Conservation (phyloP, 2,113 vertebrate genomes). For the Callospermophilus lateralis region DNA sequence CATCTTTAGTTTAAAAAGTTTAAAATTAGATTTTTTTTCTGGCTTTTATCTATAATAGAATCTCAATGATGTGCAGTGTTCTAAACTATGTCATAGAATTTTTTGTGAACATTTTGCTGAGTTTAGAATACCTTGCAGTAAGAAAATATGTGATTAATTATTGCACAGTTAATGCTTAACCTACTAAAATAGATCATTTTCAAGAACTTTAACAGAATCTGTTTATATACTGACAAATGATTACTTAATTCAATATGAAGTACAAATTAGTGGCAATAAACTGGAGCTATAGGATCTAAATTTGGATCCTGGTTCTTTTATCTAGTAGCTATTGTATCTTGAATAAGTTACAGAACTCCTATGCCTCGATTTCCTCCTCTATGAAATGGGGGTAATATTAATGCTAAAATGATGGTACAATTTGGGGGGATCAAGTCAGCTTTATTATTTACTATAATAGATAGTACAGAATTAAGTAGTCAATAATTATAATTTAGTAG, state of each 20-base stretch:
- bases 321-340: background rate
- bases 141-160: constrained; percentile 30
- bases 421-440: background rate
- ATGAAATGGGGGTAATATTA: background rate
- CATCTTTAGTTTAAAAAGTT: constrained; percentile 57
- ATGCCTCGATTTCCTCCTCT: background rate
- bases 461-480: background rate
- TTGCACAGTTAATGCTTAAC: background rate
- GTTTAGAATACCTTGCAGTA: constrained; percentile 44
- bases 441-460: background rate
- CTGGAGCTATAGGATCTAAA: background rate
- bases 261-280: background rate
- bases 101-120: constrained; percentile 51
- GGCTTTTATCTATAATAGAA: constrained; percentile 69
- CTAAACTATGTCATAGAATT: background rate
- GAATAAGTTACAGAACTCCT: background rate
- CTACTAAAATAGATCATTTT: constrained; percentile 9
- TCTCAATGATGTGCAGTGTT: constrained; percentile 55
- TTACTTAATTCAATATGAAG: background rate
- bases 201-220: background rate
- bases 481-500: background rate
- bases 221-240: background rate
- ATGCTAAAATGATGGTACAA: background rate
- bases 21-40: constrained; percentile 52
- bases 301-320: background rate